These are phyloP conservation scores for Tauraco hartlaubi DNA, from an alignment of 2,797 vertebrate species.

Conservation along the genomic window DNA sequence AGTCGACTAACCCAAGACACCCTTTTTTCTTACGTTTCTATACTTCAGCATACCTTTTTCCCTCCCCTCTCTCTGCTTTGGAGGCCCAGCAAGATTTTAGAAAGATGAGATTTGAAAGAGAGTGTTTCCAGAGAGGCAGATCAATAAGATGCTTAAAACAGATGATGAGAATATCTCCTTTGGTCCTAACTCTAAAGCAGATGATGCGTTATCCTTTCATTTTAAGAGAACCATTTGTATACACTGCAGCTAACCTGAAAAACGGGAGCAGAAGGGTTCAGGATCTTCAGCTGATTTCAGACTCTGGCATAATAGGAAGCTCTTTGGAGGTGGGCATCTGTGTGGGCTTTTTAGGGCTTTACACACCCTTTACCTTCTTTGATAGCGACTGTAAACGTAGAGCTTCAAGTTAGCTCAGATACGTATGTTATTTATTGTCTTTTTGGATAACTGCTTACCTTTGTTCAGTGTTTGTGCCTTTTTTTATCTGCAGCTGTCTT, in stretches of 20 bases:
- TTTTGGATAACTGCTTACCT: neutral
- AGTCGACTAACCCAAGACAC: neutral
- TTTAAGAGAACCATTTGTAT: neutral
- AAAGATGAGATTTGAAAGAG: neutral
- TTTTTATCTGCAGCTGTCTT: neutral
- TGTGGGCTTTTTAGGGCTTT: neutral
- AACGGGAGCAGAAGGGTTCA: neutral
- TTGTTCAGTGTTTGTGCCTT: neutral
- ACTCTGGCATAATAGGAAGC: neutral
- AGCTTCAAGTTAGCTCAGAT: neutral
- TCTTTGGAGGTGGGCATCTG: neutral
- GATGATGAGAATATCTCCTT: neutral
- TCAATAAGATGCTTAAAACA: neutral
- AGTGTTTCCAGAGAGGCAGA: neutral
- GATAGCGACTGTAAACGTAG: neutral
- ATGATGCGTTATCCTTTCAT: neutral
- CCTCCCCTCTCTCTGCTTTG: rapidly evolving
- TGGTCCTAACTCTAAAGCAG: neutral
- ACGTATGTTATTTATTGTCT: neutral
- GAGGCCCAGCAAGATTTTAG: neutral
- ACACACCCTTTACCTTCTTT: neutral
- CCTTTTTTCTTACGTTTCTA: neutral
- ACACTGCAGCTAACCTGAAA: neutral
- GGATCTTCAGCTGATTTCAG: neutral
- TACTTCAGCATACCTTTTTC: no score